Conservation (phyloP, 2,113 vertebrate genomes). For the Diphyllodes magnificus region DNA sequence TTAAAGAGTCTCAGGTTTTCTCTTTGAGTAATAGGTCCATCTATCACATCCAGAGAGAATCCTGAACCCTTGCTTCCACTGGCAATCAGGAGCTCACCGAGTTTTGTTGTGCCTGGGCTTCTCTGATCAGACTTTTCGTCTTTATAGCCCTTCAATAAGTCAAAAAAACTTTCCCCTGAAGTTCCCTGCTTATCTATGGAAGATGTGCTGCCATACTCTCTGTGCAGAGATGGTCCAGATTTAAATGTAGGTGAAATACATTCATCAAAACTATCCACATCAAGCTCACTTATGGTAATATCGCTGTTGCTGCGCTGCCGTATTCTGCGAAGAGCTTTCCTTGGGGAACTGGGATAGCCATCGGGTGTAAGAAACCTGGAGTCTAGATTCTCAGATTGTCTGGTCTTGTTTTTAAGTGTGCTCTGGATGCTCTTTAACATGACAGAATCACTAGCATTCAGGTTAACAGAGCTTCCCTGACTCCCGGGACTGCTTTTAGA, state of each 20-base stretch:
- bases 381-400: conserved; percentile 83
- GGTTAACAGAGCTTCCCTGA: conserved; percentile 81
- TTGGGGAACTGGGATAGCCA: conserved; percentile 85
- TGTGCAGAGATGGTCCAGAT: conserved; percentile 85
- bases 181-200: conserved; percentile 94
- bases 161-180: conserved; percentile 89
- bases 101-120: conserved; percentile 79
- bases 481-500: conserved; percentile 84
- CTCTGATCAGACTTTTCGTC: conserved; percentile 86
- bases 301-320: conserved; percentile 95
- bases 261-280: conserved; percentile 89
- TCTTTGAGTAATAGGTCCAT: conserved; percentile 78
- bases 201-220: conserved; percentile 97
- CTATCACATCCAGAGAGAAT: conserved; percentile 81
- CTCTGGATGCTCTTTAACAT: conserved; percentile 94
- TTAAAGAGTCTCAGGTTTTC: conserved; percentile 89
- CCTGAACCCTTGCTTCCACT: conserved; percentile 78
- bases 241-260: conserved; percentile 85
- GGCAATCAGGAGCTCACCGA: conserved; percentile 83
- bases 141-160: conserved; percentile 88
- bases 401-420: conserved; percentile 85
- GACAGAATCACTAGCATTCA: conserved; percentile 87
- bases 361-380: conserved; percentile 85
- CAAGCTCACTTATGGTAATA: conserved; percentile 92
- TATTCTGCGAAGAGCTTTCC: conserved; percentile 83